Percentiles rank a stretch among this genome's conserved stretches.
Evolutionary conservation across 2,113 vertebrate species (phyloP).

Genomic region (Gobiocypris rarus): DNA sequence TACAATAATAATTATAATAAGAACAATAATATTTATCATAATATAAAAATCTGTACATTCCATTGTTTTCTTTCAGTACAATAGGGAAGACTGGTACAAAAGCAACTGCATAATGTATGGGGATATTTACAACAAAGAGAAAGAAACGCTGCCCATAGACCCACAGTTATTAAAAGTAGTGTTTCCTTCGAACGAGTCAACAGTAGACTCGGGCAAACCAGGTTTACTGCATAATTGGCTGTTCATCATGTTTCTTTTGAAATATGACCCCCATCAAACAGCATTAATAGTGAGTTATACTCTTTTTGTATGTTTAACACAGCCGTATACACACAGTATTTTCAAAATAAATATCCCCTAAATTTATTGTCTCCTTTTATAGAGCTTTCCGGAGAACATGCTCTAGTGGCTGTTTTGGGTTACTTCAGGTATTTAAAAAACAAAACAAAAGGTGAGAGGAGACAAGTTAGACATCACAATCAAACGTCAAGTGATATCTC

Average conservation of each 20-base stretch:
- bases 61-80: constrained; percentile 91
- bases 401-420: constrained; percentile 32
- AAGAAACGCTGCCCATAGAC: constrained; percentile 53
- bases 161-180: constrained; percentile 51
- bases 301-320: constrained; percentile 24
- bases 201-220: constrained; percentile 64
- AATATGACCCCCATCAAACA: neutral
- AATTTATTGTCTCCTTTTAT: constrained; percentile 58
- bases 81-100: constrained; percentile 94
- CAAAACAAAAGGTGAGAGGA: neutral
- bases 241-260: constrained; percentile 70
- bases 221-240: constrained; percentile 79
- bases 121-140: constrained; percentile 68
- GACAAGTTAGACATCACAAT: constrained; percentile 27
- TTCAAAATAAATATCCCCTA: constrained; percentile 27
- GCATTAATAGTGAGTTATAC: constrained; percentile 27
- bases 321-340: constrained; percentile 16
- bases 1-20: constrained; percentile 62
- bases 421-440: constrained; percentile 26
- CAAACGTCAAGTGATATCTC: constrained; percentile 38
- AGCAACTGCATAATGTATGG: constrained; percentile 80
- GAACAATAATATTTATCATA: constrained; percentile 68
- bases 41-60: constrained; percentile 99
- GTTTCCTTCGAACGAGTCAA: constrained; percentile 46
- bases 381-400: constrained; percentile 52